Conservation (phyloP, 2,797 vertebrate species). For the Chlorospingus semifuscus region DNA sequence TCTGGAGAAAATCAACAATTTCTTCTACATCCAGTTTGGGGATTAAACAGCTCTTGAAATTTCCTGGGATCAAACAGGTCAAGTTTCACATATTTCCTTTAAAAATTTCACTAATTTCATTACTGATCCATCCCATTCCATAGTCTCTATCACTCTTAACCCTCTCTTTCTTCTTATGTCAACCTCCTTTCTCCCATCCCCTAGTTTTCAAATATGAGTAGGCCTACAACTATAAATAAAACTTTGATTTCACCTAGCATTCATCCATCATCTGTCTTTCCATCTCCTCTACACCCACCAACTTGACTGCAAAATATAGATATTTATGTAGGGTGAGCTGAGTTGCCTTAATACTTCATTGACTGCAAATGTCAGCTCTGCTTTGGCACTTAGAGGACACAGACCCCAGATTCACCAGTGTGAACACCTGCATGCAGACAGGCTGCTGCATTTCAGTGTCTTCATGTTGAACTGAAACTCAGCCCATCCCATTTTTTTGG, state of each 20-base stretch:
- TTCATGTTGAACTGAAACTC: neutral
- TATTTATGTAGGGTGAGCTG: neutral
- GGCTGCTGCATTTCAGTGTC: neutral
- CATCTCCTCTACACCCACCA: constrained; percentile 23
- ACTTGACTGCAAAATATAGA: neutral
- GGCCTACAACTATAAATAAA: constrained; percentile 40
- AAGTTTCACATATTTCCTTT: neutral
- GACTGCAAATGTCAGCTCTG: neutral
- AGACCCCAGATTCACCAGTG: neutral
- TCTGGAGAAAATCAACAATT: neutral
- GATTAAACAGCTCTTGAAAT: neutral
- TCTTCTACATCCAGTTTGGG: neutral
- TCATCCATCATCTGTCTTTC: constrained; percentile 39
- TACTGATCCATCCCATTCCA: neutral
- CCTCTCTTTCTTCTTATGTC: neutral
- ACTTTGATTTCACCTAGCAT: constrained; percentile 28
- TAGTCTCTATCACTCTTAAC: neutral
- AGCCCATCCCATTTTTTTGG: rapidly evolving
- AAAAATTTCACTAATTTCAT: neutral
- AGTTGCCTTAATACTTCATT: neutral
- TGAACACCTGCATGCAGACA: neutral
- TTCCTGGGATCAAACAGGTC: neutral
- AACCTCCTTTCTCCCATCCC: neutral
- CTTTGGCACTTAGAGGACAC: neutral
- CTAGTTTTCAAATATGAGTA: constrained; percentile 4